Base-by-base conservation (phyloP, 2,888 invertebrate genomes). In the Neoaliturus tenellus region DNA sequence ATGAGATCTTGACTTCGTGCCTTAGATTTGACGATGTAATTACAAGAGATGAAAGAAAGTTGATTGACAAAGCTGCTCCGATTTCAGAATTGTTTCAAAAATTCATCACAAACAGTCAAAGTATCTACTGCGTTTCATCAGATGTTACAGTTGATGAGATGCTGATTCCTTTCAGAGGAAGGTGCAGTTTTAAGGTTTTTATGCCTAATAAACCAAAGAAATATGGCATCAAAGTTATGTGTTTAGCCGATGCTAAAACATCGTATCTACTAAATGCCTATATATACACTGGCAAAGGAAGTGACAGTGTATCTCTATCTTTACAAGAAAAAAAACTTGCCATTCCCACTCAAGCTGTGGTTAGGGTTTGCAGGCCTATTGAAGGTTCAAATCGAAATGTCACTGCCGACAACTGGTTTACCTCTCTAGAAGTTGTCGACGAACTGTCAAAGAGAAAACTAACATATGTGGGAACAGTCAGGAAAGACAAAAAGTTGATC, bases 331-430 rank as follows among this genome's bases (percentile, higher is more conserved):
- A 85, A 85, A 87, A 87, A 83, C 85, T 87, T 6, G 80, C 82
- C 31, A 86, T 86, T 80, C 88, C 89, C 39, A 88, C 88, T 8
- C 88, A 89, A 67, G 80, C 87, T 28, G 87, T 89, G 12, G 73
- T 89, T 84, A 83, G 88, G n/a, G 75, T 89, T 12, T 71, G 85
- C 31, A 86, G 88, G 83, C 85, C 87, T 62, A 84, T 89, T 83
- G 80, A 86, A 80, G 85, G 87, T 20, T 88, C 87, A 14, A 88
- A 89, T 69, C 82, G 87, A 51, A 89, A 89, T 84, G 86, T 89
- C 6, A 89, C 88, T 17, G 87, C 87, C 12, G 88, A 89, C 71
- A 89, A 89, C 85, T 89, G 89, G 88, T 89, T 89, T 86, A 85
- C 88, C 28, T 88, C 88, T 6, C 85, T 89, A 14, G 87, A 88